Evolutionary conservation across 2,113 vertebrate genomes (phyloP), one percentile per base, ranked within the genome.

Genomic region (Stigmatopora argus): DNA sequence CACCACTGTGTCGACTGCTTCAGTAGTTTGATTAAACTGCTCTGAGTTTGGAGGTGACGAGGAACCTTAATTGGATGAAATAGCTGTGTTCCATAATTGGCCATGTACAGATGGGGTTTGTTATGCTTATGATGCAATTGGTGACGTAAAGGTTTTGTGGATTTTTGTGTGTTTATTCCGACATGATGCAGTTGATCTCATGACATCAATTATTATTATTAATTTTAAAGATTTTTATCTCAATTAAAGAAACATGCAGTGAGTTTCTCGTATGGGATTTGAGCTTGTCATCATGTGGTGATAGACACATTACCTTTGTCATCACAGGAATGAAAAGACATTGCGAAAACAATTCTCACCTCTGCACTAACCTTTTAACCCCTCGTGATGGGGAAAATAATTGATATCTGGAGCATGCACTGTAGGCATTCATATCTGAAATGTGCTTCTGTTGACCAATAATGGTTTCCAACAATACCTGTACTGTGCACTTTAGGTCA

Each of bases 1-100:
- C 34, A 12, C 61, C 26, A 63, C 63, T 13, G 52, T 74, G 66
- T 67, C 46, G 65, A 70, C 68, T 67, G 66, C 69, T 74, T 62
- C 31, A 41, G 71, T 59, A 13, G 60, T 62, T 64, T 74, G 58
- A 71, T 59, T 9, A 51, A 68, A 55, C 60, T 53, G 68, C 52
- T 17, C 3, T 21, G 58, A 26, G 66, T 67, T 13, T 23, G 5
- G 1, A 74, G 47, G 68, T 52, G 64, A 67, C 31, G 64, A 63
- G 38, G 67, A 31, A 18, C 52, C 41, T 34, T 53, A 66, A 12
- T 38, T 38, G 60, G 62, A 53, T 69, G 58, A 62, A 51, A 62
- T 4, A 13, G 65, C 35, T 52, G n/a, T 52, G 62, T 38, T 62
- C 62, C 59, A 7, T 58, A 62, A 1, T 51, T 35, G 12, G 35